Percentiles rank a stretch among this genome's conserved stretches.
Evolutionary conservation across 23 tunicate genomes (phyloP).

Genomic region (Botrylloides violaceus): DNA sequence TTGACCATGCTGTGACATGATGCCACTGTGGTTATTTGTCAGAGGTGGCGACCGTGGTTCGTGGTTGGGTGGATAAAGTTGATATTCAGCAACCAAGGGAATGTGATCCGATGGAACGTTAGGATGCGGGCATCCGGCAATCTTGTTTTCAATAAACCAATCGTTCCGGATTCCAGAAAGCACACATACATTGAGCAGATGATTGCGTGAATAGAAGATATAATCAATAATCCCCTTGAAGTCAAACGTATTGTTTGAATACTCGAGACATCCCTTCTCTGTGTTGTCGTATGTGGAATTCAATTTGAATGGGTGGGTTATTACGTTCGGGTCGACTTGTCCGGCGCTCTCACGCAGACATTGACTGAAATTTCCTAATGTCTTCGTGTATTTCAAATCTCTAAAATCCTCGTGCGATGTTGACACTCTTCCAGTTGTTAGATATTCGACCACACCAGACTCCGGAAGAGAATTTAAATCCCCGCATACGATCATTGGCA

Average conservation of each 20-base stretch:
- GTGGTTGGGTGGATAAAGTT: constrained; percentile 69
- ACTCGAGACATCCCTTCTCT: constrained; percentile 38
- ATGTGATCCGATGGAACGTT: constrained; percentile 97
- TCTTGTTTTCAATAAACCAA: constrained; percentile 60
- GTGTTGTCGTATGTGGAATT: constrained; percentile 79
- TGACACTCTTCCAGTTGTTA: constrained; percentile 78
- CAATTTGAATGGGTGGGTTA: constrained; percentile 89
- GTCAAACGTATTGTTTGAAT: constrained; percentile 89
- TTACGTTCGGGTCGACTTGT: constrained; percentile 47
- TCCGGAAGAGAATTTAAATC: constrained; percentile 96
- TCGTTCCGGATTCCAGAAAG: constrained; percentile 66
- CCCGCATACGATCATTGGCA: constrained; percentile 95
- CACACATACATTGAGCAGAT: constrained; percentile 84
- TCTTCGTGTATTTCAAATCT: constrained; percentile 91
- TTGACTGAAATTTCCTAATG: constrained; percentile 59
- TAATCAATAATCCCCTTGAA: constrained; percentile 99
- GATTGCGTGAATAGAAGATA: constrained; percentile 93
- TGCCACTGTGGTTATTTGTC: not conserved
- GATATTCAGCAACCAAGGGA: constrained; percentile 83
- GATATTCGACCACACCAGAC: constrained; percentile 89
- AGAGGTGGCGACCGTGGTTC: constrained; percentile 20
- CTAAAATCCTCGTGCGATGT: constrained; percentile 85
- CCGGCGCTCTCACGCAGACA: constrained; percentile 33
- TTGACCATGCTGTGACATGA: not conserved
- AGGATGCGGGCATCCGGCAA: constrained; percentile 96